Percentiles rank a stretch among this genome's conserved stretches.
These are phyloP conservation scores for Columbina picui DNA, from an alignment of 2,113 vertebrate genomes.

Conservation along the genomic window DNA sequence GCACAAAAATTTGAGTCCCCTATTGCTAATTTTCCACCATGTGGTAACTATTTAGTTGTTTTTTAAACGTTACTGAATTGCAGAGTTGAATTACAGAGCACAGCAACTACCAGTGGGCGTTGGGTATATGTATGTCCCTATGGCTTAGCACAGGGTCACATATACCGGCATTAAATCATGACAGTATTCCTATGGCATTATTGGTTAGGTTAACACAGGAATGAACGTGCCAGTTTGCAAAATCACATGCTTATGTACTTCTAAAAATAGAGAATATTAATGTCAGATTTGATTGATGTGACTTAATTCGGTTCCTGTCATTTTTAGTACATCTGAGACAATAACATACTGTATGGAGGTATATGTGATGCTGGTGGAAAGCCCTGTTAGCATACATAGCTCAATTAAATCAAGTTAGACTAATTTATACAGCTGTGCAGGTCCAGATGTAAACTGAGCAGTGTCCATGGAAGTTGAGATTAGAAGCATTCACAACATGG, in stretches of 20 bases:
- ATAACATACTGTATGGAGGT: not conserved
- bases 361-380: conserved; percentile 5
- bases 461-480: not conserved
- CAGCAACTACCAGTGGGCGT: conserved; percentile 44
- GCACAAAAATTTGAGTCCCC: conserved; percentile 70
- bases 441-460: conserved; percentile 32
- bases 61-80: conserved; percentile 76
- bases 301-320: conserved; percentile 25
- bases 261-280: conserved; percentile 61
- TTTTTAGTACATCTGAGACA: conserved; percentile 54
- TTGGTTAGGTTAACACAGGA: conserved; percentile 40
- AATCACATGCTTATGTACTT: conserved; percentile 23
- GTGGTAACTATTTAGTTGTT: conserved; percentile 79
- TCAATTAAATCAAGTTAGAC: conserved; percentile 28
- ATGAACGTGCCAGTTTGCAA: conserved; percentile 51
- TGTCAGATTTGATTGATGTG: conserved; percentile 43
- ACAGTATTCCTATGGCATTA: conserved; percentile 47
- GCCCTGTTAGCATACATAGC: not conserved
- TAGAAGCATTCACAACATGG: conserved; percentile 6
- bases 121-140: conserved; percentile 25
- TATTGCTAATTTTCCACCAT: conserved; percentile 81
- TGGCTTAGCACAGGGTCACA: conserved; percentile 64
- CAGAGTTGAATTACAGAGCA: conserved; percentile 73
- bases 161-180: conserved; percentile 70
- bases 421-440: conserved; percentile 44